Evolutionary conservation across 1,140 invertebrate species (phyloP).

Genomic region (Nasonia giraulti): DNA sequence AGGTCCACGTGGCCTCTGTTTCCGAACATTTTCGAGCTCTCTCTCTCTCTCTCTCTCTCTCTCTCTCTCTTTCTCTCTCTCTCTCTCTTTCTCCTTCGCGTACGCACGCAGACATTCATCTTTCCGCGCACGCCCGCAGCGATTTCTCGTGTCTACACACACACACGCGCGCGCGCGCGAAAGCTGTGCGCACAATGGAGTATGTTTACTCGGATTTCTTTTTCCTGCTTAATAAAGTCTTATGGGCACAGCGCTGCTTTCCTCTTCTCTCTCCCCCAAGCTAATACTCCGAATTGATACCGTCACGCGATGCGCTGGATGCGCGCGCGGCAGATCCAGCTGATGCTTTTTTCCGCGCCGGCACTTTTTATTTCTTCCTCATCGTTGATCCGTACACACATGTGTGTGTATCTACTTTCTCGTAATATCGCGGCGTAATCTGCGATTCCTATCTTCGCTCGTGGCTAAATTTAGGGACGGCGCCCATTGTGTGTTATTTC

Average conservation of each 20-base stretch:
- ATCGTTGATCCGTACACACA: no score
- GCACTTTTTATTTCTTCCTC: neutral
- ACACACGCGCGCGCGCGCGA: no score
- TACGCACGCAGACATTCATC: neutral
- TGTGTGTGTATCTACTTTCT: neutral
- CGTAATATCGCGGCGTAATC: neutral
- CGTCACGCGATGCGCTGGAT: neutral
- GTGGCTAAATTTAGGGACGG: no score
- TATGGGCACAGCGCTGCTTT: neutral
- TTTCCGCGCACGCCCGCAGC: constrained; percentile 16
- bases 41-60: constrained; percentile 41
- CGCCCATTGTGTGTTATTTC: no score
- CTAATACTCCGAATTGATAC: neutral
- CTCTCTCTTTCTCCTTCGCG: constrained; percentile 47
- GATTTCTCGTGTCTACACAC: neutral
- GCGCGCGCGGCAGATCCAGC: no score
- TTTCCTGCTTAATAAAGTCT: neutral
- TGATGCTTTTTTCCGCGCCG: neutral
- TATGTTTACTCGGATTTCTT: neutral
- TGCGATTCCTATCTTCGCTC: neutral
- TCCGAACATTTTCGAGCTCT: constrained; percentile 47
- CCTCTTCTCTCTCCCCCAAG: neutral
- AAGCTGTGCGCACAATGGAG: neutral
- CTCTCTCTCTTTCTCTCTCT: constrained; percentile 16
- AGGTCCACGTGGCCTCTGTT: constrained; percentile 62